Conservation (phyloP, 2,797 vertebrate genomes). For the Acrossocheilus wenchowensis region DNA sequence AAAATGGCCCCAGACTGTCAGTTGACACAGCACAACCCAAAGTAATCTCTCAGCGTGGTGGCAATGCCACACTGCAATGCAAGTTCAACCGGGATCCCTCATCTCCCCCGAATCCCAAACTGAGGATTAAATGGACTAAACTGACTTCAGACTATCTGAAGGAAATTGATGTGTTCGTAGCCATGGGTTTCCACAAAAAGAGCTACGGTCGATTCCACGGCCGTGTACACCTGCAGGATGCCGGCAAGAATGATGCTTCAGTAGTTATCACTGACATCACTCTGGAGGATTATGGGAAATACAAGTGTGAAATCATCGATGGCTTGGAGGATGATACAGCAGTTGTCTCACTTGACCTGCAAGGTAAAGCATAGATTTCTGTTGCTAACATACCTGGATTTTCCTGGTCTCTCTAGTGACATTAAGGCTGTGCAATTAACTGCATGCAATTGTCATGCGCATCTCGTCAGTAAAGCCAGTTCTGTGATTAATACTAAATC, state of each 20-base stretch:
- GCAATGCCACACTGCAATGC: slow-evolving; percentile 90
- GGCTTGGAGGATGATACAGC: slow-evolving; percentile 91
- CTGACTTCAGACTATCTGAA: slow-evolving; percentile 95
- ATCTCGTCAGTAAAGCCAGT: too few species aligned
- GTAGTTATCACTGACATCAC: slow-evolving; percentile 87
- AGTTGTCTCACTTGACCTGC: slow-evolving; percentile 87
- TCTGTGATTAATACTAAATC: too few species aligned
- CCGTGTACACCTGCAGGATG: slow-evolving; percentile 84
- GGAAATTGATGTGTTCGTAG: slow-evolving; percentile 92
- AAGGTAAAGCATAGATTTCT: slow-evolving; percentile 78
- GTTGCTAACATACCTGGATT: neutral
- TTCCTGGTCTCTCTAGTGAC: neutral
- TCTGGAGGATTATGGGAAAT: slow-evolving; percentile 93
- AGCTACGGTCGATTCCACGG: slow-evolving; percentile 90
- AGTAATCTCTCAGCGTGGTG: slow-evolving; percentile 87
- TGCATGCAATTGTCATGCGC: too few species aligned
- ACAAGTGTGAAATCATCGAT: slow-evolving; percentile 97
- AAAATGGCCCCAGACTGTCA: slow-evolving; percentile 86
- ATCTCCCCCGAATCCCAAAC: slow-evolving; percentile 81
- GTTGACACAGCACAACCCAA: slow-evolving; percentile 87
- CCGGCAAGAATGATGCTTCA: slow-evolving; percentile 87
- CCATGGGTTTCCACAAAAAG: slow-evolving; percentile 91
- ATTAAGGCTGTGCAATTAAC: too few species aligned
- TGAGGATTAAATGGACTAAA: slow-evolving; percentile 98
- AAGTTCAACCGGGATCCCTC: slow-evolving; percentile 84